phyloP scores from a whole-genome alignment of 2,113 vertebrate genomes.

The Grammomys surdaster region DNA sequence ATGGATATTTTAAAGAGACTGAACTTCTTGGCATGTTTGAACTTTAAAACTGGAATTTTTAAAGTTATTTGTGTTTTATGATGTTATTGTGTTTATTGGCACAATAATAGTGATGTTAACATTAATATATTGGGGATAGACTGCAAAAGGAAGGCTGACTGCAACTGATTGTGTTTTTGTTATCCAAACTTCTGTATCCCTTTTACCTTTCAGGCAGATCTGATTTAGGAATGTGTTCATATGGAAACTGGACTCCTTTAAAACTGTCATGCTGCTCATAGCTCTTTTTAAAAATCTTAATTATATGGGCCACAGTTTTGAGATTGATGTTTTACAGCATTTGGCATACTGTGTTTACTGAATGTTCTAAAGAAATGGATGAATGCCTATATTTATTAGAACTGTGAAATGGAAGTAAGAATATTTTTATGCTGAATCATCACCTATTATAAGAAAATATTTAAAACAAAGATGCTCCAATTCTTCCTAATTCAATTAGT shows the following conservation, averaged over 20 bases:
- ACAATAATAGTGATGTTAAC: background rate
- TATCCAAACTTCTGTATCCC: background rate
- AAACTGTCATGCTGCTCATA: conserved; percentile 4
- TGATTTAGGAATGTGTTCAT: conserved; percentile 44
- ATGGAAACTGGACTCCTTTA: conserved; percentile 7
- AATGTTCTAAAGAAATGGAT: conserved; percentile 21
- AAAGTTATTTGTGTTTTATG: background rate
- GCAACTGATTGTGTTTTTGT: background rate
- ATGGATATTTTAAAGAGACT: background rate
- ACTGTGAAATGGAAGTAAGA: conserved; percentile 6
- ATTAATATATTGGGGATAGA: background rate
- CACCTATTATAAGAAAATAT: background rate
- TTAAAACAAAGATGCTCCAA: background rate
- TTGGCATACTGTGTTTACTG: conserved; percentile 6
- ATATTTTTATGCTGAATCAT: conserved; percentile 39
- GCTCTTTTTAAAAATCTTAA: conserved; percentile 49
- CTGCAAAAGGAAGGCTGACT: background rate
- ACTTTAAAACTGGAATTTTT: background rate
- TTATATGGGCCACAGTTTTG: conserved; percentile 37
- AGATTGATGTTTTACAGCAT: background rate
- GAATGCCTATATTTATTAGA: conserved; percentile 27
- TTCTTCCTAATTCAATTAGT: background rate
- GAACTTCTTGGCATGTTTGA: background rate
- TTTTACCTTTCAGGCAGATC: conserved; percentile 45
- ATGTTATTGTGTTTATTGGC: no score